Evolutionary conservation across 2,113 vertebrate genomes (phyloP), one percentile per base, ranked within the genome.

Genomic region (Pseudolaguvia tuberculata): DNA sequence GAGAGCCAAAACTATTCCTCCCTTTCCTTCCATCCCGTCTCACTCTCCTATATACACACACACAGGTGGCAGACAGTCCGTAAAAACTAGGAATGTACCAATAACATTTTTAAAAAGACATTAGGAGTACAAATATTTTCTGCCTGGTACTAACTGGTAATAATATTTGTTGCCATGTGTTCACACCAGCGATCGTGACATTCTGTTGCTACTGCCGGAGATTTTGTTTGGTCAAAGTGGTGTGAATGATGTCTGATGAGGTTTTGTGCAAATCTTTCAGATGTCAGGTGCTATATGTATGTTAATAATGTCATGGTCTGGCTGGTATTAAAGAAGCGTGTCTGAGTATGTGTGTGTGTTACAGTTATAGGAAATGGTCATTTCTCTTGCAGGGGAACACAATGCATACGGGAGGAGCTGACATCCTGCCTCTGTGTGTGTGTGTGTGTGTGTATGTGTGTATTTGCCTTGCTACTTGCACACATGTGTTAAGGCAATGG

Each of bases 371-470:
- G 81, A 82, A 83, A 78, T 72, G 69, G 69, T 58, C 69, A 27
- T 82, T 72, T 71, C 68, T 76, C 75, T 69, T 61, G 68, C 71
- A 73, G 53, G 75, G 50, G 55, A 68, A 71, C 70, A 83, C 81
- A 83, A 83, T 83, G 81, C 80, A 70, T 50, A 50, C 35, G 81
- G 81, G 78, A 80, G 76, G 72, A 81, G 81, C 51, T 78, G 35
- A 78, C 81, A 78, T 83, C 81, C 81, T 80, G 81, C 63, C 69
- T 76, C 51, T 71, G 29, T 11, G 14, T 20, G 55, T 50, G 31
- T 27, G 25, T 50, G 75, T 71, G 69, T 65, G 63, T 70, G 6
- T 47, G n/a, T 58, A 11, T 75, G 56, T 59, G 31, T 42, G 69
- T 78, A 42, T 47, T 23, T 74, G 63, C 73, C 53, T 75, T 42